Evolutionary conservation across 2,113 vertebrate species (phyloP).

Genomic region (Eudyptes chrysolophus): DNA sequence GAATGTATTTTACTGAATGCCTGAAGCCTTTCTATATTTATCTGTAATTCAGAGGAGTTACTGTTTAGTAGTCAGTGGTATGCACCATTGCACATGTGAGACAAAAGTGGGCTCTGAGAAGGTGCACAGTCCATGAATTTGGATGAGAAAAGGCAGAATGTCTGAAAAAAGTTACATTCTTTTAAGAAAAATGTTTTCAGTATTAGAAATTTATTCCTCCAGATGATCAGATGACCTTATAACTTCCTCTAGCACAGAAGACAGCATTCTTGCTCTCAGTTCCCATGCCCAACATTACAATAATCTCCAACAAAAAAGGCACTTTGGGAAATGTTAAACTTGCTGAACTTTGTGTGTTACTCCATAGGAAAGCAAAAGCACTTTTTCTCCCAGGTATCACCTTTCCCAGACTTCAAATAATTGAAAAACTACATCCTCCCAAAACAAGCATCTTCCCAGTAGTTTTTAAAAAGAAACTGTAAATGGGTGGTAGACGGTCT

Average conservation of each 20-base stretch:
- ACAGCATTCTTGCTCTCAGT: background rate
- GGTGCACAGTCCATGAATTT: background rate
- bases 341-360: background rate
- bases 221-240: background rate
- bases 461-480: background rate
- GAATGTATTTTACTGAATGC: background rate
- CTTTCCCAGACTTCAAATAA: background rate
- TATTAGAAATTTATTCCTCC: background rate
- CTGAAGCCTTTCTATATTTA: conserved; percentile 24
- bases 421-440: background rate
- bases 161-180: background rate
- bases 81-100: background rate
- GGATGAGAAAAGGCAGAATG: background rate
- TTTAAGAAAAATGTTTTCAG: background rate
- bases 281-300: background rate
- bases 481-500: background rate
- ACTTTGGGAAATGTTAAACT: background rate
- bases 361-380: background rate
- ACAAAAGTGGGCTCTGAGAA: background rate
- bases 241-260: background rate
- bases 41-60: background rate
- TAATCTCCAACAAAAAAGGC: background rate
- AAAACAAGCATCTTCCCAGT: background rate
- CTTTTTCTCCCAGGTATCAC: background rate
- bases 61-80: background rate